Base-by-base conservation (phyloP, 1,140 invertebrate genomes). In the Leucophenga varia region DNA sequence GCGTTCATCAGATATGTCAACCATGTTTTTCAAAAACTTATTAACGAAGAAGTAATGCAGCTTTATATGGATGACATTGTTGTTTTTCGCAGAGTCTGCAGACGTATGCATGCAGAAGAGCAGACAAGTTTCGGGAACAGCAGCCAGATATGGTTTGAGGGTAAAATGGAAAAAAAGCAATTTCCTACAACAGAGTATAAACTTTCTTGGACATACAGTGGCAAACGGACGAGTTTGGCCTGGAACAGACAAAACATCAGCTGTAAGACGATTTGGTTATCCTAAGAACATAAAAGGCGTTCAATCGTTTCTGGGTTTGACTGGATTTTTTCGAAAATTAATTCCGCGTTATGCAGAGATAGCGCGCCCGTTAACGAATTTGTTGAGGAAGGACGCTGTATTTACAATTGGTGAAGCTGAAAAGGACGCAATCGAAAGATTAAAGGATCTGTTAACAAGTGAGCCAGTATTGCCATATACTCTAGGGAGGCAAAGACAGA, bases 401-500 rank as follows among this genome's bases (percentile, higher is more conserved):
- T 47, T 47, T 21, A n/a, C 10, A 4, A 13, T 47, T 14, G 44
- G 25, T 12, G 7, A 12, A 5, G 13, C 18, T 35, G 43, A 44
- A 19, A 10, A 12, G 18, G 10, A 17, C 13, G 31, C 43, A 9
- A 44, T 44, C 4, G 12, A 44, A 13, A 19, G 35, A 25, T 10
- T 44, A 14, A 44, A 44, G 25, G 16, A 14, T 8, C 28, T 43
- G 5, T 22, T 43, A 5, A 43, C 28, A 8, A 30, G n/a, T 16
- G 13, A 43, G 17, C 28, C 22, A 16, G 30, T 43, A 12, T 31
- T 43, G 10, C 6, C 9, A 43, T 43, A 13, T 73, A 61, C 46
- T 37, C 56, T 28, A 47, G 13, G 21, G 21, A 17, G 3, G 36
- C 37, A 13, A 22, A 52, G 5, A 73, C 59, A 16, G 65, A 76